Evolutionary conservation across 1,140 invertebrate genomes (phyloP), one percentile per base, ranked within the genome.

Genomic region (Caenorhabditis tropicalis): DNA sequence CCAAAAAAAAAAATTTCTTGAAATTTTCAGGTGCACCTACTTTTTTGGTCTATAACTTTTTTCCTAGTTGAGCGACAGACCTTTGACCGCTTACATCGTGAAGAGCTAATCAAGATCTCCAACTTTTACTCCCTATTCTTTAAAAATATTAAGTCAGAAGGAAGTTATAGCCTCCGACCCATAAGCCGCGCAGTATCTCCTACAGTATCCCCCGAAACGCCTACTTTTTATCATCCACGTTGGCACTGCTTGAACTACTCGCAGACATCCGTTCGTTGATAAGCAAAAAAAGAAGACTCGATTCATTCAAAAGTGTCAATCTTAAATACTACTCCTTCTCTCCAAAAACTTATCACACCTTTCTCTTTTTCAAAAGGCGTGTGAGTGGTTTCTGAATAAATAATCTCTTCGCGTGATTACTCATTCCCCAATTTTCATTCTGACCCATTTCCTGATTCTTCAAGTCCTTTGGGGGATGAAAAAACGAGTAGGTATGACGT

Each of bases 241-340:
- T 51, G 19, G 16, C 49, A 27, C 21, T 27, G 53, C 53, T 56
- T 24, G 53, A n/a, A n/a, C n/a, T n/a, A n/a, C n/a, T 27, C 53
- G 5, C 53, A 56, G 53, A 56, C 53, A 56, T 56, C 53, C 21
- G 9, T 51, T n/a, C 16, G n/a, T 16, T 2, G 15, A 51, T n/a
- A n/a, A 4, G 49, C 48, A 43, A 43, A 43, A 43, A 43, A 43
- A 43, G 39, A n/a, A n/a, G n/a, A n/a, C n/a, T n/a, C n/a, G n/a
- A n/a, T n/a, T n/a, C n/a, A n/a, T n/a, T n/a, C 21, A 65, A 65
- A 65, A 33, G 12, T 65, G 31, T 65, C 58, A 65, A 65, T 65
- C 58, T 65, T 65, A 65, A 65, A 31, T 65, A 65, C 58, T 5
- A 27, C 9, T 1, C 24, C 15, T 6, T 10, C 29, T 56, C 10